Conservation (phyloP, 1,140 invertebrate species). For the Macrobrachium nipponense region DNA sequence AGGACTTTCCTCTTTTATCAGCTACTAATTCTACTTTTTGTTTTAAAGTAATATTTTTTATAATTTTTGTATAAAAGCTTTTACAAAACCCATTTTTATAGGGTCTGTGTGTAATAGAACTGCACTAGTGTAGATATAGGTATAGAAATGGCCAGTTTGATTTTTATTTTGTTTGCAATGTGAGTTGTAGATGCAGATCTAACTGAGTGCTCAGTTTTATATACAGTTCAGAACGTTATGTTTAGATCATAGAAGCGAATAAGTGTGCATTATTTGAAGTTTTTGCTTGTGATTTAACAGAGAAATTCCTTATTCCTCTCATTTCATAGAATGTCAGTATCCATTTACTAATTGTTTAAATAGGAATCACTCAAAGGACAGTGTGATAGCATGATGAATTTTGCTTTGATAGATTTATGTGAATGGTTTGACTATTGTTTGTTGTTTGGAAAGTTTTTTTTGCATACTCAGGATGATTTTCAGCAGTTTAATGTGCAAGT, state of each 20-base stretch:
- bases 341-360: not conserved
- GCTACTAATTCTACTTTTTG: not conserved
- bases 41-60: not conserved
- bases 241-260: too few species aligned
- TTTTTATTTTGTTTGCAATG: not conserved
- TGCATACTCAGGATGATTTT: slow-evolving; percentile 29
- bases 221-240: too few species aligned
- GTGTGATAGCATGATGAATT: too few species aligned
- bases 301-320: not conserved
- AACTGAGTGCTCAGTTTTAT: too few species aligned
- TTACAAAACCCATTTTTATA: not conserved
- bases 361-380: too few species aligned
- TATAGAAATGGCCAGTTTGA: not conserved
- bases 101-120: not conserved
- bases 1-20: slow-evolving; percentile 27
- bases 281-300: too few species aligned
- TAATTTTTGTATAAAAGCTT: not conserved
- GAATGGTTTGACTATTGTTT: slow-evolving; percentile 38
- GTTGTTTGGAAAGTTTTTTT: slow-evolving; percentile 9
- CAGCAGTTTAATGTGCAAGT: too few species aligned
- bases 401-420: slow-evolving; percentile 18
- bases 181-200: too few species aligned
- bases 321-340: not conserved
- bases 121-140: not conserved
- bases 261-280: too few species aligned